Evolutionary conservation across 2,113 vertebrate genomes (phyloP).

Genomic region (Marmota monax): DNA sequence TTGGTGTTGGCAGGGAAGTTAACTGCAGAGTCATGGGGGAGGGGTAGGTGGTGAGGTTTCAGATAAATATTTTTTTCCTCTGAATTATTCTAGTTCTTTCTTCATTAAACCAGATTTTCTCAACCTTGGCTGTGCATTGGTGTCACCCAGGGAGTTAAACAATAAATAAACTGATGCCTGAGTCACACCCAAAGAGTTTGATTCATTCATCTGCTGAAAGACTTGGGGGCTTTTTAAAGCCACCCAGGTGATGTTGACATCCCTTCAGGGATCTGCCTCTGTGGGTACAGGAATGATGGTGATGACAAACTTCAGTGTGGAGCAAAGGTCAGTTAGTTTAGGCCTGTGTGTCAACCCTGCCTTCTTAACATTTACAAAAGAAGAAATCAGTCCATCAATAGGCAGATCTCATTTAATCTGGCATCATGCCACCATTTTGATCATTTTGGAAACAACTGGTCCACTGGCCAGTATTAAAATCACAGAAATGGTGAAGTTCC

Average conservation of each 20-base stretch:
- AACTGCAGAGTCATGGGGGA: not conserved
- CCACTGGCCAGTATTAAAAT: not conserved
- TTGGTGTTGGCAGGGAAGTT: not conserved
- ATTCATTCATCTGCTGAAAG: not conserved
- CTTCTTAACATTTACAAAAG: not conserved
- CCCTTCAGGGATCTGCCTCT: not conserved
- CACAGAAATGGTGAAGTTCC: not conserved
- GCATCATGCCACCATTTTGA: not conserved
- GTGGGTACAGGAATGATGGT: accelerated
- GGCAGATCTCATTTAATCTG: not conserved
- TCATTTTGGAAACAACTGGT: not conserved
- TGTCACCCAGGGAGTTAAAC: not conserved
- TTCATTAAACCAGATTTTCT: not conserved
- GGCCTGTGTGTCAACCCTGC: not conserved
- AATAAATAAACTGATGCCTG: not conserved
- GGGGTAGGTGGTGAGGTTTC: not conserved
- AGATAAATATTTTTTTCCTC: not conserved
- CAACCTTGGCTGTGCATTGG: not conserved
- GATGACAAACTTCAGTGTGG: not conserved
- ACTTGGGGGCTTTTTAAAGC: not conserved
- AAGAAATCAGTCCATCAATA: not conserved
- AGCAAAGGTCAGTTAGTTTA: not conserved
- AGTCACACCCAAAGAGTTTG: not conserved
- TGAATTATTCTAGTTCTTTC: not conserved
- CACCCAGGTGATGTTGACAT: not conserved